Base-by-base conservation (phyloP, 1,140 invertebrate species). In the Xylocopa sonorina region DNA sequence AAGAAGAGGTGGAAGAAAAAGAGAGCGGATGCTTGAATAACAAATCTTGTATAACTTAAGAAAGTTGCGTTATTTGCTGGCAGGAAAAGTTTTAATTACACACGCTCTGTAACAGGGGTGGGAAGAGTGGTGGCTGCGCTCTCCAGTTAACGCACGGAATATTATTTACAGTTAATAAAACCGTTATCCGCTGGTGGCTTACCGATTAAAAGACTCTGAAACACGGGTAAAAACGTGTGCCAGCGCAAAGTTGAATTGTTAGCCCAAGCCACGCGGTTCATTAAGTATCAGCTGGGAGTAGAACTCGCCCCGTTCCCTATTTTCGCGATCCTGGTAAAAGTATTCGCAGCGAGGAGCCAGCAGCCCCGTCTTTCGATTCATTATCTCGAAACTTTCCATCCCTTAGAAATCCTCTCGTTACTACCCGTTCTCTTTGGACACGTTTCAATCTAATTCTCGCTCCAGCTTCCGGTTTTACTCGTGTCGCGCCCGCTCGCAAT, bases 311-410 rank as follows among this genome's bases (percentile, higher is more conserved):
- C 34, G 34, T 16, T 57, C 12, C 46, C 12, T 16, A 38, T 51
- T 48, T 51, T 16, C 46, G 3, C 18, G 29, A 51, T 50, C 21
- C 24, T 21, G 12, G 29, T 4, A n/a, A 51, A 41, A n/a, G n/a
- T 41, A 41, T 62, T 24, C 32, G 43, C 32, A n/a, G n/a, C 6
- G 24, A 32, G 24, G 21, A 38, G 16, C 34, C 34, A n/a, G n/a
- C n/a, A n/a, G n/a, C 16, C 41, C 6, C 60, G 34, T 18, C 60
- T 41, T 62, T 38, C 63, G 14, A 67, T 67, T 67, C 18, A 16
- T 50, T 67, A 67, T n/a, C 12, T n/a, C n/a, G 46, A 50, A 14
- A 41, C 24, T 62, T 62, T 3, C 60, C 34, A 27, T 41, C 24
- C n/a, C n/a, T 41, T 27, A 16, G 34, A 24, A 24, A 43, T 24